Evolutionary conservation across 2,888 invertebrate species (phyloP), one percentile per base, ranked within the genome.

Genomic region (Boloria selene): DNA sequence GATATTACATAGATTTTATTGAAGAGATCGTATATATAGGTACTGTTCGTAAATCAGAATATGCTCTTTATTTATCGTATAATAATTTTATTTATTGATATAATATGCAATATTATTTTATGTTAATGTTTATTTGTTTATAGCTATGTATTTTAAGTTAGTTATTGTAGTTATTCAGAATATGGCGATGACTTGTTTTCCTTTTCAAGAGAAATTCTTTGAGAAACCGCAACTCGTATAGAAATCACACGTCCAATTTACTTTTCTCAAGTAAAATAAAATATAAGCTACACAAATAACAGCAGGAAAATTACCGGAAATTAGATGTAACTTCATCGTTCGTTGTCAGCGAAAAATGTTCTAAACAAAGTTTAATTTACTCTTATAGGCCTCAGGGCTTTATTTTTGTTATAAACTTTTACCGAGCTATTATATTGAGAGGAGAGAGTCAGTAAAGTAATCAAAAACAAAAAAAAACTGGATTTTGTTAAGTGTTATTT

Each of bases 311-410:
- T 70, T 61, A 61, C 66, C 59, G 65, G 66, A 69, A 69, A 69
- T 61, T 61, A 68, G 47, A 65, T 65, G 64, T 62, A 68, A 66
- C 66, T 68, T 45, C 47, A 55, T 51, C n/a, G 64, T 67, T 56
- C 54, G 63, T 61, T 68, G 72, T 69, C 56, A 68, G 66, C 62
- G 60, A 58, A 64, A 70, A 65, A 67, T 64, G 67, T 68, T 69
- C 53, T 51, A 50, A 58, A 68, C 50, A 64, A 70, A 73, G 66
- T 72, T 72, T 70, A 70, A 73, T 73, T 73, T 72, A 68, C 67
- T 72, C 68, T 69, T 54, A 44, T 18, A 62, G 59, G 62, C 60
- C 47, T 60, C 64, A 52, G 13, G 61, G 45, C 55, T 67, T 67
- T 67, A 55, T 68, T 64, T 68, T 67, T 64, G 14, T 60, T 56